phyloP scores from a whole-genome alignment of 23 tunicate genomes.

The Halocynthia roretzi region DNA sequence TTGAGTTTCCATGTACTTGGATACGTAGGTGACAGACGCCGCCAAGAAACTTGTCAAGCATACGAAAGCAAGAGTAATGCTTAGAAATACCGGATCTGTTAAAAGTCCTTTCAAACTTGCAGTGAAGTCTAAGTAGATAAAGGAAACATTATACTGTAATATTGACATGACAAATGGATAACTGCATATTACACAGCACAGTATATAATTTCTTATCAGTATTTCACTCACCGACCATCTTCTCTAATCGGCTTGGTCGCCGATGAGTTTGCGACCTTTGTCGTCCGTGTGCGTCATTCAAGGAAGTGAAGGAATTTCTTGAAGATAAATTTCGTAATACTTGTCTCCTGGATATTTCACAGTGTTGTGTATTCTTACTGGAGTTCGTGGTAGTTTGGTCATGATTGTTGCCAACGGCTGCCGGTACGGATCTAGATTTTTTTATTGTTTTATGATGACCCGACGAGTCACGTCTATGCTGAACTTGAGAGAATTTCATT shows the following conservation, averaged over 20 bases:
- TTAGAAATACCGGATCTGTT: slow-evolving; percentile 53
- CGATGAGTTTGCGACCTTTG: not conserved
- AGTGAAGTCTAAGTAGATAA: slow-evolving; percentile 37
- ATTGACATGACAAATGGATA: not conserved
- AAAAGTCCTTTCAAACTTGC: slow-evolving; percentile 43
- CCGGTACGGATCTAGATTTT: too few species aligned
- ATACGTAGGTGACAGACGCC: slow-evolving; percentile 69
- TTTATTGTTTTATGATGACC: too few species aligned
- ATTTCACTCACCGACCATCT: slow-evolving; percentile 1
- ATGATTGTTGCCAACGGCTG: too few species aligned
- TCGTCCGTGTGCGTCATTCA: slow-evolving; percentile 5
- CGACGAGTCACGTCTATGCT: too few species aligned
- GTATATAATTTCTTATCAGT: not conserved
- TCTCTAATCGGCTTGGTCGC: slow-evolving; percentile 21
- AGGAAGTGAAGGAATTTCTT: not conserved
- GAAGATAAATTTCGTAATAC: not conserved
- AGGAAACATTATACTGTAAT: not conserved
- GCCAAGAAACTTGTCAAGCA: slow-evolving; percentile 84
- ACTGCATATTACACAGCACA: too few species aligned
- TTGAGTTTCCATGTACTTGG: slow-evolving; percentile 90
- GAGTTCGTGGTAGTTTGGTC: slow-evolving; percentile 2
- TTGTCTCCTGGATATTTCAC: too few species aligned
- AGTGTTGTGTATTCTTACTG: not conserved
- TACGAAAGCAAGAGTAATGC: slow-evolving; percentile 76
- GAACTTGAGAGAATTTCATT: not conserved